Evolutionary conservation across 2,888 invertebrate species (phyloP).

Genomic region (Philonicus albiceps): DNA sequence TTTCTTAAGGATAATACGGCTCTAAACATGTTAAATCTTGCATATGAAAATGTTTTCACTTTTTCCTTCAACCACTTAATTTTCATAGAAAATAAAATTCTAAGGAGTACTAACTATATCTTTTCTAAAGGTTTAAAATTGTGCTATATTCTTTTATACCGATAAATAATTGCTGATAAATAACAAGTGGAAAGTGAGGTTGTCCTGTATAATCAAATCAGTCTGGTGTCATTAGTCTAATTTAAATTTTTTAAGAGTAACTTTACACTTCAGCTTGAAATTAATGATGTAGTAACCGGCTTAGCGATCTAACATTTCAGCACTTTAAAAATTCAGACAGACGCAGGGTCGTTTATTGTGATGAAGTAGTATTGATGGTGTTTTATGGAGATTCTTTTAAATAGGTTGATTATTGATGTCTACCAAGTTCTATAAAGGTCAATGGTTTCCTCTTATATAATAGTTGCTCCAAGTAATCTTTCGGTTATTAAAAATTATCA

Average conservation of each 20-base stretch:
- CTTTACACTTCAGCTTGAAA: not conserved
- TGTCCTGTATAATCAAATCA: not conserved
- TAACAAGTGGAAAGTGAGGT: not conserved
- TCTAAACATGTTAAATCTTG: too few relatives aligned
- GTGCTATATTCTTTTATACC: not conserved
- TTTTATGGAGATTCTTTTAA: not conserved
- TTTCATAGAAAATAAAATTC: too few relatives aligned
- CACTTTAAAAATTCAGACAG: not conserved
- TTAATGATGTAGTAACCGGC: not conserved
- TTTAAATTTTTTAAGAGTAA: not conserved
- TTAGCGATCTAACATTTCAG: not conserved
- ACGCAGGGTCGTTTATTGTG: not conserved
- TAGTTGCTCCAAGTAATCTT: not conserved
- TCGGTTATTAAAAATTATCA: not conserved
- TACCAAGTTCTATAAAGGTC: not conserved
- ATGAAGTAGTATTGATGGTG: not conserved
- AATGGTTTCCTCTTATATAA: not conserved
- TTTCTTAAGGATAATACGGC: too few relatives aligned
- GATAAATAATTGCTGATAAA: not conserved
- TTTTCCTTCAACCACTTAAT: too few relatives aligned
- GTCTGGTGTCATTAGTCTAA: not conserved
- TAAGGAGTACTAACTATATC: too few relatives aligned
- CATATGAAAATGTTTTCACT: too few relatives aligned
- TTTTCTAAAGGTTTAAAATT: too few relatives aligned
- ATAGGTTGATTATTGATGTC: not conserved